Evolutionary conservation across 2,797 vertebrate genomes (phyloP).

Genomic region (Florisuga fusca): DNA sequence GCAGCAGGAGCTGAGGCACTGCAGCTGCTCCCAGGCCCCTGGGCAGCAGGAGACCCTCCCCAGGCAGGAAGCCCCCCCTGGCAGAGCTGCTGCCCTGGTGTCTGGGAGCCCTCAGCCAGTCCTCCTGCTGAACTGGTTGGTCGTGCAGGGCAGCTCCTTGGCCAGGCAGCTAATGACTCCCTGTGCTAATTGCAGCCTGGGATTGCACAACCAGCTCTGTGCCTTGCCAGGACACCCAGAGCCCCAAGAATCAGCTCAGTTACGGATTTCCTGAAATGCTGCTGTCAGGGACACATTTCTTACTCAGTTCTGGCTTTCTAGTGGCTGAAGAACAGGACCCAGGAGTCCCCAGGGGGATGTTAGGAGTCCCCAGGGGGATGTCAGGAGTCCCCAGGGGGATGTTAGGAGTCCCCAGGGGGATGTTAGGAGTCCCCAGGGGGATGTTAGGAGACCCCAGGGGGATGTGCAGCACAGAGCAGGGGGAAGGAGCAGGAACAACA

Average conservation of each 20-base stretch:
- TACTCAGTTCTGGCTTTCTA: neutral
- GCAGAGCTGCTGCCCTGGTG: neutral
- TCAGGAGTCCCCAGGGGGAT: neutral
- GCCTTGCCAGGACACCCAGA: neutral
- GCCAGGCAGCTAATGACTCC: neutral
- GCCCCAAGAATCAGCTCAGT: neutral
- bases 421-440: neutral
- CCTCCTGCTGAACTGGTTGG: neutral
- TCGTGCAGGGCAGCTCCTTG: neutral
- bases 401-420: neutral
- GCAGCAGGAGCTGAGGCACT: neutral
- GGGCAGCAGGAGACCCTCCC: neutral
- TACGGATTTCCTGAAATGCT: neutral
- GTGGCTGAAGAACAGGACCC: neutral
- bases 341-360: neutral
- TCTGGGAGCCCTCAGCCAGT: too few species aligned
- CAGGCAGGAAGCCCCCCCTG: neutral
- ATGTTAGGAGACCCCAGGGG: neutral
- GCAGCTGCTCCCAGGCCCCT: neutral
- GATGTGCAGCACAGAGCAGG: fast-evolving
- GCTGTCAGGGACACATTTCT: neutral
- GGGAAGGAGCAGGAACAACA: neutral
- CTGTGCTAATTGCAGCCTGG: neutral
- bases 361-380: neutral
- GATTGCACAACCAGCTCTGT: neutral